phyloP scores from a whole-genome alignment of 2,797 vertebrate genomes.

The Enteromius anoplus region DNA sequence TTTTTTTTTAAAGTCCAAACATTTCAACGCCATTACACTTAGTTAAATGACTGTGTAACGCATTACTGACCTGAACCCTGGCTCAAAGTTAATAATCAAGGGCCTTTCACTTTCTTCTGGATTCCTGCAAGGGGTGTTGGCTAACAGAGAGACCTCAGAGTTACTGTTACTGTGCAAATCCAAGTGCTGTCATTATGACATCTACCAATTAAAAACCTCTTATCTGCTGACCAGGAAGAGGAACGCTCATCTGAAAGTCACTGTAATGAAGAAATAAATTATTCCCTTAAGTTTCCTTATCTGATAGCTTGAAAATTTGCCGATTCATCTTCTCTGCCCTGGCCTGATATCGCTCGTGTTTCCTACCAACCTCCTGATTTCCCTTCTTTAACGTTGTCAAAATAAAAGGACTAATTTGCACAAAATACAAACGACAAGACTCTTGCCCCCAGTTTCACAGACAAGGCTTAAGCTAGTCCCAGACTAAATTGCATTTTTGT shows the following conservation, averaged over 20 bases:
- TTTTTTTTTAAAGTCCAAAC: neutral
- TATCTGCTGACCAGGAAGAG: neutral
- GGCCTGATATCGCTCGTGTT: neutral
- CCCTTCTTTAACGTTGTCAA: neutral
- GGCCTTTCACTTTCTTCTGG: slow-evolving; percentile 23
- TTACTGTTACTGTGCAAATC: neutral
- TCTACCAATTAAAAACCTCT: neutral
- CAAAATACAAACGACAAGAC: neutral
- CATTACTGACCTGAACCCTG: neutral
- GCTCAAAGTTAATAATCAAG: neutral
- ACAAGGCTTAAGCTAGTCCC: no score
- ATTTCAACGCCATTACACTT: neutral
- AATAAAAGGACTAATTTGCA: neutral
- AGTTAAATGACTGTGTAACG: neutral
- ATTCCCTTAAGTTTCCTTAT: neutral
- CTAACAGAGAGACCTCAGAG: slow-evolving; percentile 4
- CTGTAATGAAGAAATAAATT: neutral
- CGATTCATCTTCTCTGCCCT: neutral
- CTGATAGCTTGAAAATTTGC: neutral
- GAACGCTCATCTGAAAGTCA: neutral
- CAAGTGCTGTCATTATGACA: slow-evolving; percentile 8
- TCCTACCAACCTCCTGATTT: neutral
- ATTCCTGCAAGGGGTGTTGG: slow-evolving; percentile 1
- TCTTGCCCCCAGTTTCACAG: no score
- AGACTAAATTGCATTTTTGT: no score